phyloP scores from a whole-genome alignment of 1,140 invertebrate species.

The Zeugodacus cucurbitae region DNA sequence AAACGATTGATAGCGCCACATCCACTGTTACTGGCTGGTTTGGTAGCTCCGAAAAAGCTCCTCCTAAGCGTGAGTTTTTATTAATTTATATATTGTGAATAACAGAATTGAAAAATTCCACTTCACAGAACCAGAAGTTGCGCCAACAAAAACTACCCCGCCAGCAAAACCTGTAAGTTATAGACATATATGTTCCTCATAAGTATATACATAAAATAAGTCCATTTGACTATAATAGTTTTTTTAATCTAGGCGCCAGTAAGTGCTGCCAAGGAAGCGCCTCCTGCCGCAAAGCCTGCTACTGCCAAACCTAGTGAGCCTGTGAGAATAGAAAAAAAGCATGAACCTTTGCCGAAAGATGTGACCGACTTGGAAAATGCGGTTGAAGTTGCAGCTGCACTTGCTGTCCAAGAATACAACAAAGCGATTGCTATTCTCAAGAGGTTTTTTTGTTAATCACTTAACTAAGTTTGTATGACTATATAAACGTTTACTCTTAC shows the following conservation, averaged over 20 bases:
- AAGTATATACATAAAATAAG: neutral
- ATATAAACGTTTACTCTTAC: neutral
- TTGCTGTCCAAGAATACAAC: conserved; percentile 71
- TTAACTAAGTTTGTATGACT: neutral
- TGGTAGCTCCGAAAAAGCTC: conserved; percentile 45
- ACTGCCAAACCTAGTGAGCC: conserved; percentile 42
- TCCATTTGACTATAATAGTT: neutral
- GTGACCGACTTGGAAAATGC: conserved; percentile 70
- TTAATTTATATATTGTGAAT: neutral
- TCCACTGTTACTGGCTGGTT: conserved; percentile 57
- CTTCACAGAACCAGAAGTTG: conserved; percentile 41
- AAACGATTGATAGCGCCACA: conserved; percentile 51
- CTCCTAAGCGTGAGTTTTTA: conserved; percentile 39
- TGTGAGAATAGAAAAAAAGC: conserved; percentile 34
- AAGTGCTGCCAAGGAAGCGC: neutral
- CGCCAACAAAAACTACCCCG: conserved; percentile 26
- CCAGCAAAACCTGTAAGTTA: conserved; percentile 42
- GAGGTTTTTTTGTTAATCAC: conserved; percentile 44
- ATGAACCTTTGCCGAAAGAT: conserved; percentile 52
- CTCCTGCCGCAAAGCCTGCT: conserved; percentile 27
- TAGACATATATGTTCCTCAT: neutral
- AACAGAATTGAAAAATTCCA: neutral
- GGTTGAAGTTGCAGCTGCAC: conserved; percentile 68
- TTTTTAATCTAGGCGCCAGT: neutral
- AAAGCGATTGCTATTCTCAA: conserved; percentile 69